Evolutionary conservation across 2,888 invertebrate species (phyloP).

Genomic region (Maniola hyperantus): DNA sequence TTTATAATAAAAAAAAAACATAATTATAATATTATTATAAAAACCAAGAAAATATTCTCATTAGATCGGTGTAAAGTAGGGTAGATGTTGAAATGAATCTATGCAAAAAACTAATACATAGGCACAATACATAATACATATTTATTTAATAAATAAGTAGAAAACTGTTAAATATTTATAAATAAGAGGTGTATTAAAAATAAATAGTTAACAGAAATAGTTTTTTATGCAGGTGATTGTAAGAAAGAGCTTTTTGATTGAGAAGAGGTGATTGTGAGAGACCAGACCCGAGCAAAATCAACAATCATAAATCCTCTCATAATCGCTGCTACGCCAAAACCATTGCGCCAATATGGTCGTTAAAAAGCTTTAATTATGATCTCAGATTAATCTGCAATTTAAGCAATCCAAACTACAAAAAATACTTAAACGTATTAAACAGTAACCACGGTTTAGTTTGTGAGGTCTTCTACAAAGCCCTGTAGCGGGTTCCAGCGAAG

Average conservation of each 20-base stretch:
- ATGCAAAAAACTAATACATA: neutral
- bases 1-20: neutral
- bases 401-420: neutral
- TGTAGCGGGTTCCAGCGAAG: slow-evolving; percentile 6
- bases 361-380: neutral
- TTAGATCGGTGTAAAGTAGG: neutral
- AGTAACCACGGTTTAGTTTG: neutral
- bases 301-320: too few relatives aligned
- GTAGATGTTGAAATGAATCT: slow-evolving; percentile 2
- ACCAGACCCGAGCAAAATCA: too few relatives aligned
- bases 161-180: slow-evolving; percentile 1
- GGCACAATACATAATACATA: neutral
- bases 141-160: neutral
- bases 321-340: too few relatives aligned
- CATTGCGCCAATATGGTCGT: neutral
- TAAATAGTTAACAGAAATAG: neutral
- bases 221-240: neutral
- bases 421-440: neutral
- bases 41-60: neutral
- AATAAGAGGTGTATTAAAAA: neutral
- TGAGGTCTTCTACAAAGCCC: neutral
- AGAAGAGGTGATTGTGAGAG: neutral
- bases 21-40: neutral
- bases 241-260: neutral
- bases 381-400: neutral